These are phyloP conservation scores for Benthosema pterotum DNA, from an alignment of 2,797 vertebrate species.

Conservation along the genomic window DNA sequence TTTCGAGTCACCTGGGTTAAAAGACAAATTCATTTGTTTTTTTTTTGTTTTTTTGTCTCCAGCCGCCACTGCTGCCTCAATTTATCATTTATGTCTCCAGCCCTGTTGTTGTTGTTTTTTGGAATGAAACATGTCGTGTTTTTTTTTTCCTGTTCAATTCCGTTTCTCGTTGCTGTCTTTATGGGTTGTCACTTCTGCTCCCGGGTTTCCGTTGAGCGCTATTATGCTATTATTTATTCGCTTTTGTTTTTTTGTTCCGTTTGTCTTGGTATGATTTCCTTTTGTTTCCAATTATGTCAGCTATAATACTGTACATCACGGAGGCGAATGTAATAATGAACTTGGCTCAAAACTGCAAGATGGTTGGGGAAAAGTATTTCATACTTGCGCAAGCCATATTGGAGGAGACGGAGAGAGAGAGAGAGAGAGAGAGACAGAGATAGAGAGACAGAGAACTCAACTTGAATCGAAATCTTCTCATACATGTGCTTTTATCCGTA, in stretches of 20 bases:
- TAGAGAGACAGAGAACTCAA: conserved; percentile 20
- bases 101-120: conserved; percentile 52
- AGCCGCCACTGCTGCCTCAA: conserved; percentile 52
- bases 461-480: conserved; percentile 45
- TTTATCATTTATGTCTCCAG: conserved; percentile 56
- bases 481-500: conserved; percentile 46
- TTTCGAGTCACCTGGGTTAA: conserved; percentile 69
- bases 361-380: conserved; percentile 24
- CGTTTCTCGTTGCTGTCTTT: conserved; percentile 43
- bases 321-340: conserved; percentile 71
- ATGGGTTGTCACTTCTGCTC: conserved; percentile 48
- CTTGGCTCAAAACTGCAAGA: conserved; percentile 37
- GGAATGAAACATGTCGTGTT: conserved; percentile 57
- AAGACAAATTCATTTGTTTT: conserved; percentile 64
- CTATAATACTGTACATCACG: conserved; percentile 40
- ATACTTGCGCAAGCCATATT: conserved; percentile 11
- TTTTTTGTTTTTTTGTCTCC: too few relatives aligned
- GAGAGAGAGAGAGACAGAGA: conserved; percentile 23
- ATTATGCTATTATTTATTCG: conserved; percentile 7
- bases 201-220: conserved; percentile 58
- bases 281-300: conserved; percentile 41
- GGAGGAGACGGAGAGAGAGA: conserved; percentile 11
- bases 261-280: conserved; percentile 46
- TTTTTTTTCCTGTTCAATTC: conserved; percentile 9
- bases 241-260: conserved; percentile 1